Evolutionary conservation across 2,888 invertebrate species (phyloP), one percentile per base, ranked within the genome.

Genomic region (Terebella lapidaria): DNA sequence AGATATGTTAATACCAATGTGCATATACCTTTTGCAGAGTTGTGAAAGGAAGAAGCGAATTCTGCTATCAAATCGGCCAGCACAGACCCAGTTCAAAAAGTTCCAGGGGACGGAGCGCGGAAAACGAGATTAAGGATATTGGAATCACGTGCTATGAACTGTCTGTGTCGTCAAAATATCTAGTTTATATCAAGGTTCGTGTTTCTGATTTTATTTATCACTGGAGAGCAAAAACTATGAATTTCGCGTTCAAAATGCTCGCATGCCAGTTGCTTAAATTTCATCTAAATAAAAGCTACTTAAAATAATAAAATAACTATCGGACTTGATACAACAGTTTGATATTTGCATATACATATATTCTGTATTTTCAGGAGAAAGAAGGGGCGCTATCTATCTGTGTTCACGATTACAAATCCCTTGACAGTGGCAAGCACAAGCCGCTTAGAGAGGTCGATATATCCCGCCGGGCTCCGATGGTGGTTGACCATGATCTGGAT

Each of bases 151-250:
- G 63, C 30, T 35, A 51, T 30, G 54, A 54, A n/a, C 29, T 63
- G 25, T 51, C 42, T n/a, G 54, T 56, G 29, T 57, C 60, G 30
- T 42, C 60, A 22, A 35, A 58, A 47, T 30, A 56, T 30, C 51
- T 63, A 1, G 54, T 61, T 24, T 63, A 61, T 28, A 60, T 63
- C 35, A 54, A 56, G 60, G 63, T 63, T n/a, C 54, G n/a, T n/a
- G 61, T 18, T 5, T 57, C 26, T 3, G 47, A 30, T 3, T 24
- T 20, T 59, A 5, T 10, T 55, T 20, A 15, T 18, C 15, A 22
- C 2, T 22, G 10, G 20, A 20, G 42, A 55, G 20, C 24, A n/a
- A 1, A 49, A 3, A 55, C 20, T n/a, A n/a, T 55, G 5, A 26
- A 24, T 47, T n/a, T n/a, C n/a, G n/a, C n/a, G n/a, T n/a, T n/a